Conservation (phyloP, 2,797 vertebrate genomes). For the Anas acuta region DNA sequence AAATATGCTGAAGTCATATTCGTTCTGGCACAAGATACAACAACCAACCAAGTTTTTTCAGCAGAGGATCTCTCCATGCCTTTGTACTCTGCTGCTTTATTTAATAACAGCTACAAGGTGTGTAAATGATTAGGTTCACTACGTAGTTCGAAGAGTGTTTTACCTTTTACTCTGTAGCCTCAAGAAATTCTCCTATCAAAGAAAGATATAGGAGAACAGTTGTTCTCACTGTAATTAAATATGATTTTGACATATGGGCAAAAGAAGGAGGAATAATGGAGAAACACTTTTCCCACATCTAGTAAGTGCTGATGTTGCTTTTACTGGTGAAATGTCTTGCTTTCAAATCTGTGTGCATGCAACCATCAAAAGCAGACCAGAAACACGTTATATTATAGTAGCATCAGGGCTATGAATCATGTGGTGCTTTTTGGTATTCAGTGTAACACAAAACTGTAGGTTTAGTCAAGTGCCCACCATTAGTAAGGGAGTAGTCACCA, state of each 20-base stretch:
- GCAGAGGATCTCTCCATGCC: not conserved
- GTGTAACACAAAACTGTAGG: not conserved
- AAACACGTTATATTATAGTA: not conserved
- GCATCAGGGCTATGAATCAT: not conserved
- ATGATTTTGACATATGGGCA: not conserved
- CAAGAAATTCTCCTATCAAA: not conserved
- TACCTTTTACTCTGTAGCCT: not conserved
- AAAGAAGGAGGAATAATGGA: not conserved
- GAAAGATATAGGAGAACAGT: not conserved
- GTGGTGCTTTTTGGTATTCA: not conserved
- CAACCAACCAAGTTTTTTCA: slow-evolving; percentile 3
- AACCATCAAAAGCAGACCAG: not conserved
- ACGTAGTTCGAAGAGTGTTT: not conserved
- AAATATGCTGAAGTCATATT: slow-evolving; percentile 46
- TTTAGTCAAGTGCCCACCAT: not conserved
- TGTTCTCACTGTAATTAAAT: not conserved
- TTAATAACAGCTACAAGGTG: not conserved
- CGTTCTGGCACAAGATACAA: not conserved
- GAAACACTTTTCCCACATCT: not conserved
- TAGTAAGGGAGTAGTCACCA: not conserved
- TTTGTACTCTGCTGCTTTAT: not conserved
- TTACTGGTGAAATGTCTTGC: not conserved
- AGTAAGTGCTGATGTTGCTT: not conserved
- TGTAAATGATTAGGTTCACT: not conserved
- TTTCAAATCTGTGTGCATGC: not conserved